Conservation (phyloP, 2,888 invertebrate genomes). For the Yponomeuta sedellus region DNA sequence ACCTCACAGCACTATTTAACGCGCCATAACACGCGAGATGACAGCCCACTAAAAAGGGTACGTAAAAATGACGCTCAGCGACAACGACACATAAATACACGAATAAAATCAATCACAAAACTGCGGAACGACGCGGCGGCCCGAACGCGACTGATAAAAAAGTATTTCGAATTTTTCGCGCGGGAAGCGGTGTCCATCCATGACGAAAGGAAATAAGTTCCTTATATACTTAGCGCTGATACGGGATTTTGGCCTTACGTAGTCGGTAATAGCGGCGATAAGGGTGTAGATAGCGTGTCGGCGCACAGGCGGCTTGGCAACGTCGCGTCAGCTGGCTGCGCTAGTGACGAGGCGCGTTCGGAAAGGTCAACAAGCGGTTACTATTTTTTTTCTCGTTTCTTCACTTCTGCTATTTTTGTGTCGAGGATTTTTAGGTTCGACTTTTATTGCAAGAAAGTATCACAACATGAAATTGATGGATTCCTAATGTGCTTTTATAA, state of each 20-base stretch:
- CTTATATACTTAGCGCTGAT: constrained; percentile 56
- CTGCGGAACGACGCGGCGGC: constrained; percentile 11
- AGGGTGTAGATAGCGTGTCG: constrained; percentile 49
- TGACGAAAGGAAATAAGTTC: constrained; percentile 60
- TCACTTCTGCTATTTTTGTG: constrained; percentile 26
- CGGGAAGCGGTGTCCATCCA: constrained; percentile 60
- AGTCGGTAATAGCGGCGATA: constrained; percentile 57
- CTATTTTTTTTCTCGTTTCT: constrained; percentile 68
- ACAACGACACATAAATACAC: constrained; percentile 5
- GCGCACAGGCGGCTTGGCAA: constrained; percentile 55
- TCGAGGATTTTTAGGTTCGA: not conserved
- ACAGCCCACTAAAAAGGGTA: not conserved
- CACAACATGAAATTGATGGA: too few species aligned
- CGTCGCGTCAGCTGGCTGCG: constrained; percentile 73
- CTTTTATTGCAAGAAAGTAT: not conserved
- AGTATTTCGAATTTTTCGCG: constrained; percentile 75
- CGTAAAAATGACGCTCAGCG: not conserved
- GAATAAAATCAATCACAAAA: constrained; percentile 12
- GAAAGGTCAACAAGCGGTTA: constrained; percentile 70
- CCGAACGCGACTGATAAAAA: constrained; percentile 62
- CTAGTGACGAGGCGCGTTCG: constrained; percentile 65
- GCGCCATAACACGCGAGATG: not conserved
- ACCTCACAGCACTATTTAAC: not conserved
- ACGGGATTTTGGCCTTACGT: constrained; percentile 41
- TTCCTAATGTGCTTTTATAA: too few species aligned